Evolutionary conservation across 2,888 invertebrate species (phyloP).

Genomic region (Lycaena phlaeas): DNA sequence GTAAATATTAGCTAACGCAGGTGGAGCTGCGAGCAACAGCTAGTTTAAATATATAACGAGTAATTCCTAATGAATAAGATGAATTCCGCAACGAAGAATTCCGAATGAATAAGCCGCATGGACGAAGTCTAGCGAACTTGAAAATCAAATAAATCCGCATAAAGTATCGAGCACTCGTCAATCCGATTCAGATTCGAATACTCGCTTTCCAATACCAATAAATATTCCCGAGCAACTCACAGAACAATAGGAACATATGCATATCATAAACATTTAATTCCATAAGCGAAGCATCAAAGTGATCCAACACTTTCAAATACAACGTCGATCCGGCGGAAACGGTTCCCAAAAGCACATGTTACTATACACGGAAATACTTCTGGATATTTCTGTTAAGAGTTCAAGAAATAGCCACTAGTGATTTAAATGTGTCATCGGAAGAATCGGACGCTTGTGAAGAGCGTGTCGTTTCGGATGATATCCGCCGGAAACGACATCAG

Average conservation of each 20-base stretch:
- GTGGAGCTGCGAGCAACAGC: too few relatives aligned
- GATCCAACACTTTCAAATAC: conserved; percentile 49
- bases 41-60: too few relatives aligned
- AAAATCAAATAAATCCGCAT: too few relatives aligned
- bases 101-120: too few relatives aligned
- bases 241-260: neutral
- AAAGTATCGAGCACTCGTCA: too few relatives aligned
- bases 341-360: conserved; percentile 27
- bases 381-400: conserved; percentile 9
- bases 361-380: conserved; percentile 14
- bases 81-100: too few relatives aligned
- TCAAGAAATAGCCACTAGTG: conserved; percentile 26
- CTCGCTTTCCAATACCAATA: too few relatives aligned
- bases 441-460: conserved; percentile 54
- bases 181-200: too few relatives aligned
- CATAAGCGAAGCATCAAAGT: conserved; percentile 48
- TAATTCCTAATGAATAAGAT: too few relatives aligned
- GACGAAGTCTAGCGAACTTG: too few relatives aligned
- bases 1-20: too few relatives aligned
- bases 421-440: conserved; percentile 60
- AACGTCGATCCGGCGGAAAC: conserved; percentile 55
- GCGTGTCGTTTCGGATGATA: conserved; percentile 50
- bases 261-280: conserved; percentile 24
- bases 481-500: conserved; percentile 61
- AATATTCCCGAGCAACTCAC: too few relatives aligned